Conservation (phyloP, 2,113 vertebrate genomes). For the Chauna torquata region DNA sequence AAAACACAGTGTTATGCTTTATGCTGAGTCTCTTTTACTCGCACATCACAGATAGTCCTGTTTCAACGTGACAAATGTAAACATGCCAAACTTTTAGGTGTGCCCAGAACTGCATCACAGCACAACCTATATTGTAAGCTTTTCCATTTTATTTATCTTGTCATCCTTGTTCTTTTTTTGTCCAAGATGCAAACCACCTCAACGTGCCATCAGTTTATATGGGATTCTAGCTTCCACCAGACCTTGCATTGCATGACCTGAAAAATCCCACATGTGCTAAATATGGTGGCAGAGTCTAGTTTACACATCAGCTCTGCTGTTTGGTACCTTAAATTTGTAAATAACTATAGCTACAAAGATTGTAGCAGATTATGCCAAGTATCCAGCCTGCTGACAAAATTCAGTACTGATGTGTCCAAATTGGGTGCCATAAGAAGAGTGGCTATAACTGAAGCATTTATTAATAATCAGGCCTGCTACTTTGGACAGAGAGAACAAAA, state of each 20-base stretch:
- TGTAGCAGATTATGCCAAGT: background rate
- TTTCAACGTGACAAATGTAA: constrained; percentile 14
- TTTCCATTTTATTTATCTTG: background rate
- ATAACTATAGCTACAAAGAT: background rate
- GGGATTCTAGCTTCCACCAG: background rate
- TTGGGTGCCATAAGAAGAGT: background rate
- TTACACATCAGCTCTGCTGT: background rate
- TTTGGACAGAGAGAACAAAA: background rate
- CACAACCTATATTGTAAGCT: background rate
- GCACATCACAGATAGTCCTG: constrained; percentile 45
- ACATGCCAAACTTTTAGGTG: constrained; percentile 35
- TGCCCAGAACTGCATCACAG: constrained; percentile 22
- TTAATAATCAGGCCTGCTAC: background rate
- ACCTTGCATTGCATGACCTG: background rate
- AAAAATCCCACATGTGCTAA: background rate
- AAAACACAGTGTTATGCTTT: constrained; percentile 48
- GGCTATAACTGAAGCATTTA: background rate
- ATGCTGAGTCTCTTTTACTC: constrained; percentile 63
- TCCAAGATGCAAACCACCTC: background rate
- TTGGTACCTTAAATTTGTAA: background rate
- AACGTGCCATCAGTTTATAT: background rate
- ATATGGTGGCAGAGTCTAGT: background rate
- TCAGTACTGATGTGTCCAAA: background rate
- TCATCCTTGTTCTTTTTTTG: background rate
- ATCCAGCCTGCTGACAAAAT: background rate